phyloP scores from a whole-genome alignment of 2,113 vertebrate species.

The Poeciliopsis occidentalis region DNA sequence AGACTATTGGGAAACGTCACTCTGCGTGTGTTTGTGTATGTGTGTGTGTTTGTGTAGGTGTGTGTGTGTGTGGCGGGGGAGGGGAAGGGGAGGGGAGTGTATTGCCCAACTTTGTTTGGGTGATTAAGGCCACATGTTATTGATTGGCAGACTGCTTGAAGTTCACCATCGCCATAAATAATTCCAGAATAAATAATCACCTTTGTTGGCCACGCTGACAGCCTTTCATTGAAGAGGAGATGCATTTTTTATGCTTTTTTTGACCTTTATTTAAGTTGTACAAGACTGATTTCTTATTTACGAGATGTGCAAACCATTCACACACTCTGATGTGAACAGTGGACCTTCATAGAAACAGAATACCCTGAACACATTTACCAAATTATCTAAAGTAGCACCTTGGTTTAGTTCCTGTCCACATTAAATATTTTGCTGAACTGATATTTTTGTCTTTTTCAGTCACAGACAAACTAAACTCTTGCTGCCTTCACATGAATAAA shows the following conservation, averaged over 20 bases:
- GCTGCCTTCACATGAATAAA: not conserved
- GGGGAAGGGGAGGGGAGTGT: no score
- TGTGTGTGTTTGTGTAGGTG: slow-evolving; percentile 27
- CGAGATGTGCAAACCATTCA: slow-evolving; percentile 61
- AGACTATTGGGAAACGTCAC: slow-evolving; percentile 43
- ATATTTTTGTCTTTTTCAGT: not conserved
- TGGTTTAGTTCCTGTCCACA: not conserved
- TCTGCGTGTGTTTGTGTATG: slow-evolving; percentile 19
- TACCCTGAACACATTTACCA: not conserved
- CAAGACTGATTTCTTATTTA: slow-evolving; percentile 73
- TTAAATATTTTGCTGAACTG: not conserved
- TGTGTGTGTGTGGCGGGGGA: slow-evolving; percentile 20
- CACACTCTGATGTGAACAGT: not conserved
- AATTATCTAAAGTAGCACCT: not conserved
- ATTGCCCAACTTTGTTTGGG: slow-evolving; percentile 56
- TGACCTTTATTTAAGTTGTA: slow-evolving; percentile 76
- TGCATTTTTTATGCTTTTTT: slow-evolving; percentile 79
- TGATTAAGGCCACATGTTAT: slow-evolving; percentile 73
- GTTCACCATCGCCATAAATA: slow-evolving; percentile 74
- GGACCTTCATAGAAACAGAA: not conserved
- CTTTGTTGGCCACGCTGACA: slow-evolving; percentile 33
- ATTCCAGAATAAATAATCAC: slow-evolving; percentile 66
- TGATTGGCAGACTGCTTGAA: slow-evolving; percentile 68
- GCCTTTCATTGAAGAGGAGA: slow-evolving; percentile 47
- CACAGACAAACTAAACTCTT: not conserved